Conservation (phyloP, 2,797 vertebrate genomes). For the Chelonia mydas region DNA sequence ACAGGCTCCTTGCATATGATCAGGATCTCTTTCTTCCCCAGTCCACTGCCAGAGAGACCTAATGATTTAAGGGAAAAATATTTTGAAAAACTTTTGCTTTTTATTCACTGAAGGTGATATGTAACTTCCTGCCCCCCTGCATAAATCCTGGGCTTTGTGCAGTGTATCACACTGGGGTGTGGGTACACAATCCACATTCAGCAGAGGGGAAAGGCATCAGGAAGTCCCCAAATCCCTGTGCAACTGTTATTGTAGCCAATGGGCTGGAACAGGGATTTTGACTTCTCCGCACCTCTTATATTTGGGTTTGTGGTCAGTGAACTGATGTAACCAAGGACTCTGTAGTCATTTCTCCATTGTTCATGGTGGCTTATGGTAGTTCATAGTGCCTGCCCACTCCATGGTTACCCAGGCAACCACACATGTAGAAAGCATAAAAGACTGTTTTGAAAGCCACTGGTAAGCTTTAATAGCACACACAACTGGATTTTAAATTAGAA, state of each 20-base stretch:
- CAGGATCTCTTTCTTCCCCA: not conserved
- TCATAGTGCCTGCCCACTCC: not conserved
- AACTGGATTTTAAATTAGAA: not conserved
- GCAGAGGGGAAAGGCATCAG: too few species aligned
- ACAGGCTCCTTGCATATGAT: not conserved
- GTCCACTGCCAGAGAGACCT: not conserved
- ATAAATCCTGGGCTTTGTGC: not conserved
- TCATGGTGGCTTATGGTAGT: not conserved
- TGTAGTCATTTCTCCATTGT: not conserved
- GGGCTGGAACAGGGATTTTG: not conserved
- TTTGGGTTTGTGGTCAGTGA: not conserved
- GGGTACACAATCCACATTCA: not conserved
- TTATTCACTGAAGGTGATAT: not conserved
- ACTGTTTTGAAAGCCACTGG: not conserved
- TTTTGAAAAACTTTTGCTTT: not conserved
- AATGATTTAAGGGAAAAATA: not conserved
- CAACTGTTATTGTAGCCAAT: not conserved
- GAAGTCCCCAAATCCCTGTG: not conserved
- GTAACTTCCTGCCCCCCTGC: not conserved
- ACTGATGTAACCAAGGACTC: not conserved
- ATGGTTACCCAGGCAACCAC: not conserved
- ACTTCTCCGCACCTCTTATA: not conserved
- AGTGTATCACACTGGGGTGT: not conserved
- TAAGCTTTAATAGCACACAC: not conserved
- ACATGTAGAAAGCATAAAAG: not conserved